phyloP scores from a whole-genome alignment of 92 coral and sea anemone genomes.

The Isaurus tuberculatus region DNA sequence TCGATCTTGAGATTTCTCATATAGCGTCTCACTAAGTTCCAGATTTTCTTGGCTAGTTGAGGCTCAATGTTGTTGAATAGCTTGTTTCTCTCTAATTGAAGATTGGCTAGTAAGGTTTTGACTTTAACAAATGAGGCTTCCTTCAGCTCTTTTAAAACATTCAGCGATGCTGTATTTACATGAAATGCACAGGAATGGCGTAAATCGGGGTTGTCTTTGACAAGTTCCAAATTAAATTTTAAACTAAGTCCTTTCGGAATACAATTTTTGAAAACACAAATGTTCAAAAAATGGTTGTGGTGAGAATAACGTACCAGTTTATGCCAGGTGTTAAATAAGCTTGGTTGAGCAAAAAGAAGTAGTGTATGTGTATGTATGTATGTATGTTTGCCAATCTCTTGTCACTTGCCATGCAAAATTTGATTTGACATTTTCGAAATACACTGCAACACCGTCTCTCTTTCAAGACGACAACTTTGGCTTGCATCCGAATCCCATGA shows the following conservation, averaged over 20 bases:
- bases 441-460: conserved; percentile 33
- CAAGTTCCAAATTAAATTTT: background rate
- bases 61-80: conserved; percentile 1
- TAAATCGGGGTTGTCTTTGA: background rate
- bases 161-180: conserved; percentile 4
- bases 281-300: background rate
- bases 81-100: conserved; percentile 20
- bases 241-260: background rate
- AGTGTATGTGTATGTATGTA: too few species aligned
- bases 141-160: conserved; percentile 1
- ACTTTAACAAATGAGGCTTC: conserved; percentile 1
- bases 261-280: background rate
- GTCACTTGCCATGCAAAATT: conserved; percentile 39
- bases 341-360: background rate
- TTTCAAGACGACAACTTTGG: conserved; percentile 1
- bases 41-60: conserved; percentile 6
- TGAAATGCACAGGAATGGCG: conserved; percentile 18
- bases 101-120: conserved; percentile 1
- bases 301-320: background rate
- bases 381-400: too few species aligned
- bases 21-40: conserved; percentile 11
- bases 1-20: background rate
- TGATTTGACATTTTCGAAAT: conserved; percentile 29
- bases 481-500: conserved; percentile 61
- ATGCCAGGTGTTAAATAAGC: background rate